Base-by-base conservation (phyloP, 2,888 invertebrate genomes). In the Didymodactylos carnosus region DNA sequence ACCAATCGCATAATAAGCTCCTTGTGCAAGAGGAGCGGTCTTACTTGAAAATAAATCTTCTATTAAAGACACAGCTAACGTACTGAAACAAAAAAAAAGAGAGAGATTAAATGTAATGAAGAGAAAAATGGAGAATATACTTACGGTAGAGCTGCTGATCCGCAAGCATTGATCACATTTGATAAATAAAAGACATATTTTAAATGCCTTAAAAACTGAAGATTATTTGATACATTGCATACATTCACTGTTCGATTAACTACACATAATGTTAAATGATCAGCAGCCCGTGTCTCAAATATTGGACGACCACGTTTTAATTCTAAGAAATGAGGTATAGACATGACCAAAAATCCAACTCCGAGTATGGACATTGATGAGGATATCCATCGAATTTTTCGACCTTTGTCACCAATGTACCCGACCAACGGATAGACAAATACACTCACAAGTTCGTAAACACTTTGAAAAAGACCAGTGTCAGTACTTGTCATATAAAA, bases 181-280 rank as follows among this genome's bases (percentile, higher is more conserved):
- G 71, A 53, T 39, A 43, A 14, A 51, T 71, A 74, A 35, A 74
- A 74, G 25, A 74, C 25, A 71, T 51, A 53, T 62, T 74, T 74
- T 39, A 73, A 69, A 41, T 69, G 43, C 10, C 40, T 73, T 16
- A 43, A 39, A 39, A 69, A 35, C 25, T 29, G 10, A 4, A 41
- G 2, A 25, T 71, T 39, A 23, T 41, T 53, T 11, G 71, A 16
- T 16, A 69, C 19, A 19, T 43, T n/a, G 27, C 39, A 23, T 39
- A 39, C 41, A 35, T 49, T 62, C n/a, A 71, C 14, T 23, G 39
- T 39, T 13, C 41, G 39, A 29, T 53, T 29, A 16, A 19, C 27
- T 27, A 27, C 29, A 53, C 73, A 74, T 39, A 71, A 35, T 39
- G 35, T 23, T 49, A 70, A n/a, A 41, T 62, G 27, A 39, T 53